Conservation (phyloP, 2,888 invertebrate species). For the Chirona hameri region DNA sequence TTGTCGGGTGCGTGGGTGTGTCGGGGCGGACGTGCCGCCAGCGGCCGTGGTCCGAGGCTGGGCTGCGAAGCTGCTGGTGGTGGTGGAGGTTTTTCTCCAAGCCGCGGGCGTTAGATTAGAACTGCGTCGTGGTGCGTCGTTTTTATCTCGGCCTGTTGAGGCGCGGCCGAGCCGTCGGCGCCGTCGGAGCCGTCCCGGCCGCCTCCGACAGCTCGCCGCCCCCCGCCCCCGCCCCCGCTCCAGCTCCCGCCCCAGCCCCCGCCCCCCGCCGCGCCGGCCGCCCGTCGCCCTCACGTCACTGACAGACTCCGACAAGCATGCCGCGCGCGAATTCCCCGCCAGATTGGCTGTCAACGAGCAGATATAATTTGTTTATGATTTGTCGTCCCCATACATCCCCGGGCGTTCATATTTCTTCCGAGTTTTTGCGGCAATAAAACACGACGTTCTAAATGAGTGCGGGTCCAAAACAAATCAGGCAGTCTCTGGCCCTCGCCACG, state of each 20-base stretch:
- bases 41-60: background rate
- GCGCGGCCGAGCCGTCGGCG: background rate
- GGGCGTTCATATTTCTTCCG: background rate
- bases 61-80: background rate
- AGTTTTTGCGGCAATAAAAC: slow-evolving; percentile 12
- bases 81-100: background rate
- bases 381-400: slow-evolving; percentile 2
- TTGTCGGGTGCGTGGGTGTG: background rate
- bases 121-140: background rate
- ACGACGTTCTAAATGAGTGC: background rate
- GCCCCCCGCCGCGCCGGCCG: background rate
- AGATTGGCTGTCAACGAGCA: slow-evolving; percentile 22
- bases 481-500: background rate
- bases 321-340: background rate
- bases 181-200: background rate
- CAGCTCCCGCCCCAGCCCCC: background rate
- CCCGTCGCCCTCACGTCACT: background rate
- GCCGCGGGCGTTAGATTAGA: background rate
- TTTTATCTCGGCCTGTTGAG: background rate
- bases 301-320: too few species aligned
- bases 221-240: too few species aligned
- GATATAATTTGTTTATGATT: slow-evolving; percentile 29
- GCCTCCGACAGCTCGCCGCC: background rate
- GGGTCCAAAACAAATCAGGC: slow-evolving; percentile 13
- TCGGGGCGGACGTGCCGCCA: background rate